These are phyloP conservation scores for human (Homo sapiens) DNA, from an alignment of 2,113 vertebrate genomes.

Conservation along the genomic window DNA sequence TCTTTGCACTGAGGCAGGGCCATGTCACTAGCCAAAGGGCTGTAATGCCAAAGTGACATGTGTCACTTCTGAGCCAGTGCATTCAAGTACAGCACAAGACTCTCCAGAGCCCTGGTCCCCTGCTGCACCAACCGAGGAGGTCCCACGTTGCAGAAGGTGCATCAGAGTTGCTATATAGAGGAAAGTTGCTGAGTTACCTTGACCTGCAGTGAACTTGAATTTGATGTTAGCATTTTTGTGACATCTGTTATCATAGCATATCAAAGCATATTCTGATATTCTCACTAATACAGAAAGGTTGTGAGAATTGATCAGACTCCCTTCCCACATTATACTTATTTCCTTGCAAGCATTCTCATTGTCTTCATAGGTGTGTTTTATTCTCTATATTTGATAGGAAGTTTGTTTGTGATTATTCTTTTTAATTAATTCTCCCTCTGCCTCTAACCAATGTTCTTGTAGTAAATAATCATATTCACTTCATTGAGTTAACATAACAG, in stretches of 20 bases:
- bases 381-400: not conserved
- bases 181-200: not conserved
- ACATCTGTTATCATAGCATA: not conserved
- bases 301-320: not conserved
- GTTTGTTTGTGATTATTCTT: not conserved
- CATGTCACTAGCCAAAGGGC: not conserved
- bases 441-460: not conserved
- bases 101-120: not conserved
- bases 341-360: not conserved
- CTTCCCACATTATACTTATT: not conserved
- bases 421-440: not conserved
- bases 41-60: not conserved
- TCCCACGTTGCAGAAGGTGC: too few species aligned
- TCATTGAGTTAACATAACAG: not conserved
- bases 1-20: too few species aligned
- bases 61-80: not conserved
- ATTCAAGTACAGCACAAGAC: not conserved
- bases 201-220: not conserved
- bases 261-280: not conserved
- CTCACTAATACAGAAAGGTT: not conserved
- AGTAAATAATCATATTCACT: conserved; percentile 18
- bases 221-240: not conserved
- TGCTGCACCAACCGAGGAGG: too few species aligned
- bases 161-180: not conserved
- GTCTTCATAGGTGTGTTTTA: not conserved